Evolutionary conservation across 2,113 vertebrate species (phyloP).

Genomic region (Phaethornis superciliosus): DNA sequence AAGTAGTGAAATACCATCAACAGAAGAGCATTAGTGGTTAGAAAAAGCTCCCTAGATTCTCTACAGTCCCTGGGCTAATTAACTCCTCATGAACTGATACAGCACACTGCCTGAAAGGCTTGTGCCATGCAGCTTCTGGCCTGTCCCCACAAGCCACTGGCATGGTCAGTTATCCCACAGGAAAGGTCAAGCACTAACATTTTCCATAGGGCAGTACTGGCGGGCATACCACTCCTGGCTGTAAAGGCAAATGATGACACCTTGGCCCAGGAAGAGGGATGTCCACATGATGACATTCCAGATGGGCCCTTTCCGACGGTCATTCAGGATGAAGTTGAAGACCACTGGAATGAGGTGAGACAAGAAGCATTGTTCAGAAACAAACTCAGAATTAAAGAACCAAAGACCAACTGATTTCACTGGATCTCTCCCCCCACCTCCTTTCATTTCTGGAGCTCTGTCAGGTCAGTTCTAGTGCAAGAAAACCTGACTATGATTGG

Average conservation of each 20-base stretch:
- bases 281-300: constrained; percentile 98
- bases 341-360: constrained; percentile 79
- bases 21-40: neutral
- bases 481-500: neutral
- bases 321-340: constrained; percentile 95
- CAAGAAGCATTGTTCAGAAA: neutral
- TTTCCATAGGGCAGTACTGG: constrained; percentile 85
- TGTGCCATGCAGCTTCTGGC: fast-evolving
- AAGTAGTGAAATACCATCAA: neutral
- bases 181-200: constrained; percentile 76
- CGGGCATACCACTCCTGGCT: constrained; percentile 97
- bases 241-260: constrained; percentile 91
- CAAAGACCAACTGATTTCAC: neutral
- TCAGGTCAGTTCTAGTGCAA: neutral
- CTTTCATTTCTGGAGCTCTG: neutral
- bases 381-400: neutral
- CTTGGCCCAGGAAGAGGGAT: constrained; percentile 90
- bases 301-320: constrained; percentile 90
- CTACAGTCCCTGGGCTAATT: neutral
- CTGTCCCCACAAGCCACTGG: neutral
- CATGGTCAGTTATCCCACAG: neutral
- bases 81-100: neutral
- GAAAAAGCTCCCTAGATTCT: neutral
- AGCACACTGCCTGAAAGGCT: neutral
- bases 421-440: neutral